phyloP scores from a whole-genome alignment of 2,113 vertebrate genomes.

The Passer domesticus region DNA sequence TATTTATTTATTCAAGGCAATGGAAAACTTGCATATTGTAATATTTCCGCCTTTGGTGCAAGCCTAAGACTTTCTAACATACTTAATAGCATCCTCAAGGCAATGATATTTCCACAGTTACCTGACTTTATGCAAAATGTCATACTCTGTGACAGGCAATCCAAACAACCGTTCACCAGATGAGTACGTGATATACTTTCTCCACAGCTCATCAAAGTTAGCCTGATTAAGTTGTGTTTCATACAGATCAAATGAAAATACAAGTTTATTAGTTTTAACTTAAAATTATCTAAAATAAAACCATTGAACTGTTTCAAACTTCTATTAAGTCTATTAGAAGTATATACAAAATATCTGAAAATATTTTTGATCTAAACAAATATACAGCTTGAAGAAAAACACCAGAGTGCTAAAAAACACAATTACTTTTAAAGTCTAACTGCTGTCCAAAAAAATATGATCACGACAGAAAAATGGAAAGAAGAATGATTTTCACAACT shows the following conservation, averaged over 20 bases:
- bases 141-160: slow-evolving; percentile 79
- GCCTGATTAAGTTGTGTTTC: slow-evolving; percentile 55
- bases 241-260: not conserved
- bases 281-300: not conserved
- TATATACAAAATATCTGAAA: not conserved
- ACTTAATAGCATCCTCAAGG: not conserved
- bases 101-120: slow-evolving; percentile 30
- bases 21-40: not conserved
- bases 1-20: not conserved
- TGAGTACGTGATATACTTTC: slow-evolving; percentile 77
- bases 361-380: not conserved
- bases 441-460: not conserved
- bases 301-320: not conserved
- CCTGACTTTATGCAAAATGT: slow-evolving; percentile 75
- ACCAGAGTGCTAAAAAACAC: not conserved
- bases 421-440: not conserved
- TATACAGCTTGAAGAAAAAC: not conserved
- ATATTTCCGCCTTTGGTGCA: not conserved
- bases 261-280: not conserved
- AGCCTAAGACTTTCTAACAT: not conserved
- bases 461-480: not conserved
- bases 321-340: not conserved
- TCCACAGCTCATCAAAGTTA: slow-evolving; percentile 79
- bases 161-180: slow-evolving; percentile 79
- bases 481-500: not conserved